Conservation (phyloP, 1,140 invertebrate species). For the Drosophila pseudoobscura region DNA sequence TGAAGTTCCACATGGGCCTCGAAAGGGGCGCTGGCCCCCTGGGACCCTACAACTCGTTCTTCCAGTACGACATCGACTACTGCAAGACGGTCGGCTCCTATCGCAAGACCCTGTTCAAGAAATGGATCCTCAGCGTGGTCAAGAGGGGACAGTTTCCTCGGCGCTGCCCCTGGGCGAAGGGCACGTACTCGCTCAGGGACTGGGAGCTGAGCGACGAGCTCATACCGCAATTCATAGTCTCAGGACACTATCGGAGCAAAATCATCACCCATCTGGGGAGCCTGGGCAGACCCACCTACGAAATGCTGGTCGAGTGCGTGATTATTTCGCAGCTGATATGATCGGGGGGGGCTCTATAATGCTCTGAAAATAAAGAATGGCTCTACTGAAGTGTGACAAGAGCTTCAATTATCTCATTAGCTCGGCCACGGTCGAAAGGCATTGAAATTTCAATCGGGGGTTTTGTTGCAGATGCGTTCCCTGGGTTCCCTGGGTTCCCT, state of each 20-base stretch:
- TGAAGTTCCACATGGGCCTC: slow-evolving; percentile 38
- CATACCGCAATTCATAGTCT: slow-evolving; percentile 44
- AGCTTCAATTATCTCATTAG: too few species aligned
- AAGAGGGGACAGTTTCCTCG: slow-evolving; percentile 49
- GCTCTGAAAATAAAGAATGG: too few species aligned
- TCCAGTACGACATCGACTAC: slow-evolving; percentile 46
- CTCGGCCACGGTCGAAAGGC: too few species aligned
- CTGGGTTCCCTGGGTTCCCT: background rate
- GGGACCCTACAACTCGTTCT: slow-evolving; percentile 42
- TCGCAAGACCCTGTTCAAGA: slow-evolving; percentile 46
- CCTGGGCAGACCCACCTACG: slow-evolving; percentile 10
- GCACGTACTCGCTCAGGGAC: slow-evolving; percentile 45
- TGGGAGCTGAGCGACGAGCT: slow-evolving; percentile 32
- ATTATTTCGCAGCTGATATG: slow-evolving; percentile 9
- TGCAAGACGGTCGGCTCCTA: slow-evolving; percentile 39
- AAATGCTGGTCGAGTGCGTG: slow-evolving; percentile 24
- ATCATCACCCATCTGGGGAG: slow-evolving; percentile 28
- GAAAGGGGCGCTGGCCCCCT: slow-evolving; percentile 37
- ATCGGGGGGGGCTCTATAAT: background rate
- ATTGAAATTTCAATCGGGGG: too few species aligned
- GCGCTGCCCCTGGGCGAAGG: slow-evolving; percentile 39
- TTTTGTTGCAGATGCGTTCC: background rate
- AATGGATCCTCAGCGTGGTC: slow-evolving; percentile 36
- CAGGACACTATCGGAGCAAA: slow-evolving; percentile 49
- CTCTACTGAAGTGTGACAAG: too few species aligned